A percentile compares a stretch with the other conserved stretches of the same genome.
Conservation (phyloP, 23 tunicate species). For the Trididemnum miniatum region DNA sequence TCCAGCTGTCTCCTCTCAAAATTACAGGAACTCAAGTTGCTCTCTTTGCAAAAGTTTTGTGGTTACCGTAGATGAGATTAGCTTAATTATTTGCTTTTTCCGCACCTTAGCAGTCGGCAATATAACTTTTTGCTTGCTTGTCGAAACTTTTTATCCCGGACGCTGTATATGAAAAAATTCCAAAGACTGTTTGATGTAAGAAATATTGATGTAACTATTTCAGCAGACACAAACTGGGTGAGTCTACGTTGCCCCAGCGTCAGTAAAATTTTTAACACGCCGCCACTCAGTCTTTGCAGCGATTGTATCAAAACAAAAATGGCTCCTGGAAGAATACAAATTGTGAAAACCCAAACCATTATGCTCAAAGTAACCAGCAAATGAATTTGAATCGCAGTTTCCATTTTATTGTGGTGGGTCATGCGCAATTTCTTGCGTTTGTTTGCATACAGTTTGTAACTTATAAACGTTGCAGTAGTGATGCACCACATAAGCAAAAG, state of each 20-base stretch:
- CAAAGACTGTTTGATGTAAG: constrained; percentile 48
- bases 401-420: neutral
- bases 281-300: neutral
- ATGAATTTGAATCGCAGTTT: constrained; percentile 27
- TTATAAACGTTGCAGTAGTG: constrained; percentile 31
- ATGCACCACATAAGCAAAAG: constrained; percentile 47
- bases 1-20: too few species aligned
- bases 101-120: too few species aligned
- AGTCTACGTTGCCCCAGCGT: neutral
- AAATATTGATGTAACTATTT: constrained; percentile 19
- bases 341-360: constrained; percentile 69
- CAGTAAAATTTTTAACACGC: neutral
- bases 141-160: constrained; percentile 37
- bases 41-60: too few species aligned
- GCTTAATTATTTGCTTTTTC: too few species aligned
- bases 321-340: constrained; percentile 43
- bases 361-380: constrained; percentile 54
- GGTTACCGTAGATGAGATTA: too few species aligned
- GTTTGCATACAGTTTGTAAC: neutral
- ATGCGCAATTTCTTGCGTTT: neutral
- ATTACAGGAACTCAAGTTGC: too few species aligned
- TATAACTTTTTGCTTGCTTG: constrained; percentile 8
- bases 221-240: neutral
- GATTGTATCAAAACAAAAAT: neutral
- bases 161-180: constrained; percentile 56